These are phyloP conservation scores for Pogonomyrmex californicus DNA, from an alignment of 1,140 invertebrate species.

Conservation along the genomic window DNA sequence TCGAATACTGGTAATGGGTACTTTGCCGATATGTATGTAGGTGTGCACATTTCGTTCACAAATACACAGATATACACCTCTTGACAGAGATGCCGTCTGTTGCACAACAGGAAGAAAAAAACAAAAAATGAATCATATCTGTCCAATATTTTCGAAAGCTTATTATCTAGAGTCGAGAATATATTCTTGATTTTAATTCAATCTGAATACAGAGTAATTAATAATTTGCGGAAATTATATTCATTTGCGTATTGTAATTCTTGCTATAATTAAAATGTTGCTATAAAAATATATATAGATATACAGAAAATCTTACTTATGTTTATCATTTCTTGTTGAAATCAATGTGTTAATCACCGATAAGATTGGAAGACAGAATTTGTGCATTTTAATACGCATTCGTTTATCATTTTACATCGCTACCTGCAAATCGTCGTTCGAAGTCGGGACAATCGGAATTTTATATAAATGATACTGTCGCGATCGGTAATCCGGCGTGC, in stretches of 20 bases:
- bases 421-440: not conserved
- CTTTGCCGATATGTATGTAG: conserved; percentile 60
- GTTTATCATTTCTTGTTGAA: not conserved
- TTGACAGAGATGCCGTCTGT: conserved; percentile 43
- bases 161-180: not conserved
- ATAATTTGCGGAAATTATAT: not conserved
- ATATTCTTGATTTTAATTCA: not conserved
- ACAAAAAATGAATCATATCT: conserved; percentile 21
- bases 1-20: conserved; percentile 73
- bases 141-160: conserved; percentile 22
- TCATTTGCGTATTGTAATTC: not conserved
- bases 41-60: conserved; percentile 29
- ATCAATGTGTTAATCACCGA: not conserved
- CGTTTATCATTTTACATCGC: not conserved
- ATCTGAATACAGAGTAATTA: not conserved
- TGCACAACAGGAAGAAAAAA: conserved; percentile 40
- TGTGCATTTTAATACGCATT: not conserved
- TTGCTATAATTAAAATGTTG: not conserved
- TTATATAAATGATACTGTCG: conserved; percentile 36
- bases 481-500: conserved; percentile 24
- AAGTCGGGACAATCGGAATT: conserved; percentile 19
- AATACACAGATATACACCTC: conserved; percentile 6
- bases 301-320: not conserved
- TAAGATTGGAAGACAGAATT: not conserved
- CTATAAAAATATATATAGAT: not conserved